Percentiles rank a stretch among this genome's conserved stretches.
These are phyloP conservation scores for Danio jaintianensis DNA, from an alignment of 2,797 vertebrate genomes.

Conservation along the genomic window DNA sequence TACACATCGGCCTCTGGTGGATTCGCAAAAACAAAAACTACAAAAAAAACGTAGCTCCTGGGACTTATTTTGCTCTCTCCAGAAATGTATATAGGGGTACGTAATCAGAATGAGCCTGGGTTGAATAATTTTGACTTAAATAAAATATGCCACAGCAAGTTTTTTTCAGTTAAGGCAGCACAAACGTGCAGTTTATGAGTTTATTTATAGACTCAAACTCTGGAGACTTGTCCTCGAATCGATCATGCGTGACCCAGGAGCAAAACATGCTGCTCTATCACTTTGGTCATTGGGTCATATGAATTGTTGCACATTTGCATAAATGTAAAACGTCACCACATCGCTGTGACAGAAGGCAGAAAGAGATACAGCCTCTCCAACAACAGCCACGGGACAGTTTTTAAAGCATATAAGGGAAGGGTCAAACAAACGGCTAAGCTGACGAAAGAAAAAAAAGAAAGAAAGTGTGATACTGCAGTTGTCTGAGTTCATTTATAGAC, in stretches of 20 bases:
- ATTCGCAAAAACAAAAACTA: no score
- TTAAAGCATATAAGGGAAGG: background rate
- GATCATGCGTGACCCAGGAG: no score
- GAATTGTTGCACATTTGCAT: background rate
- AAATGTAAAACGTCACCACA: background rate
- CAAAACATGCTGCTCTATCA: background rate
- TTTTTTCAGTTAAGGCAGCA: no score
- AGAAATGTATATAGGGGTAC: no score
- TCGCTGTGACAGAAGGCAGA: background rate
- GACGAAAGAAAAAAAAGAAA: background rate
- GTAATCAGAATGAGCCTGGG: no score
- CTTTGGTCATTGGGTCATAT: background rate
- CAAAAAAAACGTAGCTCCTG: no score
- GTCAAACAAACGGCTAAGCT: conserved; percentile 4
- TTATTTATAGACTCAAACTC: conserved; percentile 9
- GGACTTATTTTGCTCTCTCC: no score
- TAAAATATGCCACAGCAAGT: no score
- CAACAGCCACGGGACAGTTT: background rate
- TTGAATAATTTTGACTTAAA: no score
- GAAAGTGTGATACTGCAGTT: background rate
- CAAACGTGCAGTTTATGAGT: no score
- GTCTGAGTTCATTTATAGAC: background rate
- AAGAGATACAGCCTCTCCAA: background rate
- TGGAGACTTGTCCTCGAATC: background rate
- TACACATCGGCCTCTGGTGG: no score